Evolutionary conservation across 1,140 invertebrate species (phyloP).

Genomic region (Drosophila ercepeae): DNA sequence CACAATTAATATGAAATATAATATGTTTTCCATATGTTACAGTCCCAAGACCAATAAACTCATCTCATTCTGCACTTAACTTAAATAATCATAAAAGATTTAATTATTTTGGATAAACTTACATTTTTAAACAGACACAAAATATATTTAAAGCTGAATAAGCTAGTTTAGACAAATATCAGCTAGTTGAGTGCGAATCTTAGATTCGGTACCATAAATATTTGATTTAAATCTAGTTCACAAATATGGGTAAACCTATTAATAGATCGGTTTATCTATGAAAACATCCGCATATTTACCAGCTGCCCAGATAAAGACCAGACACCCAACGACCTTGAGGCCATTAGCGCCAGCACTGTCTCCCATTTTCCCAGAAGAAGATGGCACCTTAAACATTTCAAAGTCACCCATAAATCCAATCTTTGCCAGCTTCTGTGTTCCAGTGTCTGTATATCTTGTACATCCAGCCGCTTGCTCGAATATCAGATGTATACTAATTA

Average conservation of each 20-base stretch:
- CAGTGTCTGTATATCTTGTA: too few species aligned
- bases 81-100: too few species aligned
- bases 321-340: conserved; percentile 31
- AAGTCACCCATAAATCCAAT: conserved; percentile 15
- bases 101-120: too few species aligned
- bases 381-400: conserved; percentile 31
- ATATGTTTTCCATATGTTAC: too few species aligned
- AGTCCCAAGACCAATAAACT: too few species aligned
- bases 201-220: conserved; percentile 20
- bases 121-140: too few species aligned
- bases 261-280: conserved; percentile 33
- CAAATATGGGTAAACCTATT: conserved; percentile 31
- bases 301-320: conserved; percentile 18
- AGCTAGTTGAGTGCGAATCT: background rate
- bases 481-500: conserved; percentile 28
- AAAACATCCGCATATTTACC: conserved; percentile 49
- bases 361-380: conserved; percentile 29
- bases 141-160: too few species aligned
- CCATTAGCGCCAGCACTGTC: conserved; percentile 6
- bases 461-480: background rate
- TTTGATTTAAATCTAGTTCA: conserved; percentile 40
- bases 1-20: too few species aligned
- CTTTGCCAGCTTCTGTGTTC: conserved; percentile 1
- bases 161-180: too few species aligned
- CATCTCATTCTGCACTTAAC: too few species aligned